phyloP scores from a whole-genome alignment of 2,113 vertebrate genomes.

The Hippocampus comes region DNA sequence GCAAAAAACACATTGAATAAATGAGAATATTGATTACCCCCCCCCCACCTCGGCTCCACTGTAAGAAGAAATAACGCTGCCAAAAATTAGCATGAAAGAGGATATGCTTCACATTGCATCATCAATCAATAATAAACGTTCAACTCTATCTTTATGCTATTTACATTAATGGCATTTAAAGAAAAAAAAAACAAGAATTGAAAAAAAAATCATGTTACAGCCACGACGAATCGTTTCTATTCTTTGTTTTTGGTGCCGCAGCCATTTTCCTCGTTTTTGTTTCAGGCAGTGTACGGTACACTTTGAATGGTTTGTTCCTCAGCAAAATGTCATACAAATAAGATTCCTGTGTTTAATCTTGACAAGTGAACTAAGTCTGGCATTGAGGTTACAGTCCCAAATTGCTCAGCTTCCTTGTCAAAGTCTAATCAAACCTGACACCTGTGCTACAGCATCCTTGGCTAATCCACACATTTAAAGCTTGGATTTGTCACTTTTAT shows the following conservation, averaged over 20 bases:
- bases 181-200: neutral
- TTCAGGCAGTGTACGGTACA: no score
- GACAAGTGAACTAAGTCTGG: constrained; percentile 10
- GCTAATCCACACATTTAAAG: constrained; percentile 63
- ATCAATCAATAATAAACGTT: neutral
- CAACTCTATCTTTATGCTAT: neutral
- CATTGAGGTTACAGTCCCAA: constrained; percentile 31
- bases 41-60: neutral
- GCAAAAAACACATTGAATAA: neutral
- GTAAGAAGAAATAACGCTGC: neutral
- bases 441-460: constrained; percentile 50
- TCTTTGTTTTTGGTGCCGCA: no score
- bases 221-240: no score
- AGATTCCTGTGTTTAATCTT: neutral
- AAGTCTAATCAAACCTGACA: constrained; percentile 54
- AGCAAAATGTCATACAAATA: no score
- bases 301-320: no score
- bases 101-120: neutral
- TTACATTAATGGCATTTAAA: neutral
- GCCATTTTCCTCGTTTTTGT: no score
- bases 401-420: constrained; percentile 40
- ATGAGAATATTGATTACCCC: neutral
- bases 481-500: constrained; percentile 66
- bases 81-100: neutral
- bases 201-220: no score